Evolutionary conservation across 2,113 vertebrate genomes (phyloP).

Genomic region (Apeltes quadracus): DNA sequence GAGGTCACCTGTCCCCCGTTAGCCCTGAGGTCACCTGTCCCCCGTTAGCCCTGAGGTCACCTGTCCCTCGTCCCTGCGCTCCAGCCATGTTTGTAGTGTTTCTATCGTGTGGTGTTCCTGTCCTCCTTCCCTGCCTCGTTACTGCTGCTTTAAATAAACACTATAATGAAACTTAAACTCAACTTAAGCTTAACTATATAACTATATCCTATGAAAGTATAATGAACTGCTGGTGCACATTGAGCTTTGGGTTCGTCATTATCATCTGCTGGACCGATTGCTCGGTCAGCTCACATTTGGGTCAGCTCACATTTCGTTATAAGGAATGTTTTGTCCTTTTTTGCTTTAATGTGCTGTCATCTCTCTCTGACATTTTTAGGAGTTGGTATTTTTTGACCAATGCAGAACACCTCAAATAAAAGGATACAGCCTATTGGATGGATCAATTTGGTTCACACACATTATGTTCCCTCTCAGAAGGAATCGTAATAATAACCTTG

Average conservation of each 20-base stretch:
- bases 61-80: too few species aligned
- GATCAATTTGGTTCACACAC: background rate
- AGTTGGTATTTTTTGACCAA: background rate
- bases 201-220: too few species aligned
- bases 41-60: too few species aligned
- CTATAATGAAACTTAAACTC: too few species aligned
- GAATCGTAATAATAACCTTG: background rate
- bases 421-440: background rate
- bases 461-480: background rate
- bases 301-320: background rate
- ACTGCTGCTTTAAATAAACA: too few species aligned
- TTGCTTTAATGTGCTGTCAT: background rate
- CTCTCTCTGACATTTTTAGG: background rate
- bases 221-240: too few species aligned
- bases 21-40: too few species aligned
- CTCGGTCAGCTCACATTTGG: background rate
- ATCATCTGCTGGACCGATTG: background rate
- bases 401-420: background rate
- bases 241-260: background rate
- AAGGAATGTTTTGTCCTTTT: too few species aligned
- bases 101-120: too few species aligned
- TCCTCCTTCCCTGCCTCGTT: background rate
- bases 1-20: too few species aligned
- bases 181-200: too few species aligned
- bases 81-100: too few species aligned